These are phyloP conservation scores for Petrolisthes manimaculis DNA, from an alignment of 2,888 invertebrate genomes.

Conservation along the genomic window DNA sequence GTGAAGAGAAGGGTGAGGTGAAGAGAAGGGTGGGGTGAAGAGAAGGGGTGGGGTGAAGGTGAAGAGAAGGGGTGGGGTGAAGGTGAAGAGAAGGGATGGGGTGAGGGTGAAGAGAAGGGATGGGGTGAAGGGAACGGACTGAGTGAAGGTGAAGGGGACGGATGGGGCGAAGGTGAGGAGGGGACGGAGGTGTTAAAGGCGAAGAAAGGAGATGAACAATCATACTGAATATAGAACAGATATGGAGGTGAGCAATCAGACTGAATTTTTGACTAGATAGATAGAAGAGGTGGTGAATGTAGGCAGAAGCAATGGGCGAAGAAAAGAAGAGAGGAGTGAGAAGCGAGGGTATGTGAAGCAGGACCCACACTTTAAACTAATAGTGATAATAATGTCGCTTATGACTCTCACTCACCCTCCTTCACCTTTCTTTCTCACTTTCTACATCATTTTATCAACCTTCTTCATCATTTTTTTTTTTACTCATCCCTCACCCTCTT, in stretches of 20 bases:
- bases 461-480: not conserved
- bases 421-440: not conserved
- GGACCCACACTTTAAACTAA: not conserved
- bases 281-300: not conserved
- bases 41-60: not conserved
- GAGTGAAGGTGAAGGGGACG: not conserved
- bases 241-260: not conserved
- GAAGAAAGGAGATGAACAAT: not conserved
- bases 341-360: not conserved
- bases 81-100: not conserved
- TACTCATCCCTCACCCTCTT: too few species aligned
- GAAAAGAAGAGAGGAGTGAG: conserved; percentile 1
- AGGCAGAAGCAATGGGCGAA: not conserved
- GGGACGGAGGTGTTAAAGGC: not conserved
- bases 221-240: not conserved
- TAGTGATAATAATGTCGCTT: not conserved
- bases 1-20: not conserved
- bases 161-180: not conserved
- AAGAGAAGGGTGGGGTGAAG: not conserved
- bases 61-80: not conserved
- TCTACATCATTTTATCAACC: not conserved
- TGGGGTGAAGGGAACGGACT: not conserved
- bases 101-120: not conserved
- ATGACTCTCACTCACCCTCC: not conserved
- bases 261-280: not conserved